A percentile compares a stretch with the other conserved stretches of the same genome.
These are phyloP conservation scores for Pluvianellus socialis DNA, from an alignment of 2,113 vertebrate genomes.

Conservation along the genomic window DNA sequence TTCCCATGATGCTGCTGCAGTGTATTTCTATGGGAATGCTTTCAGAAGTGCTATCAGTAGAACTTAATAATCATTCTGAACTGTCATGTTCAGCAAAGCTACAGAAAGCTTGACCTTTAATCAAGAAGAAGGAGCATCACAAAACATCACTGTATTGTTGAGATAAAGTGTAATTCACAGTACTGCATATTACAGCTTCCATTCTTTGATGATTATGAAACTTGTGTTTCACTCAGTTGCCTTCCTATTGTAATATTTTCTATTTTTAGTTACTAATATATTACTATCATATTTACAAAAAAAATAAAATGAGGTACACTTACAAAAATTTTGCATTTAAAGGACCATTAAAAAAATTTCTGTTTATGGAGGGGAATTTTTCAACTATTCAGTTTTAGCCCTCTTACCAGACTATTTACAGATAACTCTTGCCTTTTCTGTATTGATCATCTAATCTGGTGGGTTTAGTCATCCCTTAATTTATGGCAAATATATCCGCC, in stretches of 20 bases:
- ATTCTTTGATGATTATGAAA: neutral
- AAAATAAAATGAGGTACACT: neutral
- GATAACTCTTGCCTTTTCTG: neutral
- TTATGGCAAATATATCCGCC: neutral
- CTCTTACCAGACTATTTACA: neutral
- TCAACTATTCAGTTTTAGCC: neutral
- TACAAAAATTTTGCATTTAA: neutral
- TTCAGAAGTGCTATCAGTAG: neutral
- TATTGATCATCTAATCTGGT: neutral
- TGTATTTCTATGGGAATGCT: neutral
- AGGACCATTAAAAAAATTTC: neutral
- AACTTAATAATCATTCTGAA: neutral
- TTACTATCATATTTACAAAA: neutral
- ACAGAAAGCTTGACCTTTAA: slow-evolving; percentile 38
- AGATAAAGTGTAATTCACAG: neutral
- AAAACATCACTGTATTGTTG: neutral
- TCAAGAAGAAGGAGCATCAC: neutral
- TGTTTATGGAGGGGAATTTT: neutral
- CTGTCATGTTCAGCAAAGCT: neutral
- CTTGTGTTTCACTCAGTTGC: neutral
- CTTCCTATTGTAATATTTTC: neutral
- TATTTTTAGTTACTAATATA: neutral
- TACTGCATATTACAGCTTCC: neutral
- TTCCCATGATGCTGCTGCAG: neutral
- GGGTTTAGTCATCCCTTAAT: neutral